Evolutionary conservation across 2,888 invertebrate species (phyloP), one percentile per base, ranked within the genome.

Genomic region (Pterostichus madidus): DNA sequence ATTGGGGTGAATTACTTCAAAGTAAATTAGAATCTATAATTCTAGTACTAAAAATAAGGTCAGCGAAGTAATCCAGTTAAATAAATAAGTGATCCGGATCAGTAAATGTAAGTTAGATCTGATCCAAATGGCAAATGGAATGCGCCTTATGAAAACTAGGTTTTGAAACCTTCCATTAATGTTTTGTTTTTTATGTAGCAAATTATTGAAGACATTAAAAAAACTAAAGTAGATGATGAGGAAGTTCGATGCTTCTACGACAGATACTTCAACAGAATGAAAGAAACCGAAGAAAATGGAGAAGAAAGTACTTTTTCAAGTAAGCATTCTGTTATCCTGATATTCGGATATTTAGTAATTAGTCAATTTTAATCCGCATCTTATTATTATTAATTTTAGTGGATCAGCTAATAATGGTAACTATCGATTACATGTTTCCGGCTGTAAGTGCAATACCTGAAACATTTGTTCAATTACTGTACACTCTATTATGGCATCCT

Each of bases 381-480:
- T 39, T 39, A 39, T 7, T 7, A 7, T 35, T 35, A 5, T 3
- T 6, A 39, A 39, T 39, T 39, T 39, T 39, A 91, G 92, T 91
- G 68, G 91, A 93, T 13, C 93, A 94, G 86, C 88, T 94, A 10
- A 88, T 92, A 35, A 88, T 94, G 85, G 90, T 91, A 17, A 90
- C 92, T 61, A 88, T 91, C 0, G 94, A 94, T 87, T 92, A 93
- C 85, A 91, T 92, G 85, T 92, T 94, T 85, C 94, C 94, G 0
- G 89, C 93, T 0, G 89, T 92, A 0, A 90, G 93, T 0, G 92
- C 93, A 0, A 86, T 92, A 6, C 90, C 92, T 52, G 85, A 88
- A 0, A 89, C 90, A 49, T 83, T 93, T 0, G 88, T 92, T 0
- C 89, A 93, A 80, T 87, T 92, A 7, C 87, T 93, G 0, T 93